Percentiles rank a stretch among this genome's conserved stretches.
Conservation (phyloP, 2,888 invertebrate species). For the Drosophila atripex region DNA sequence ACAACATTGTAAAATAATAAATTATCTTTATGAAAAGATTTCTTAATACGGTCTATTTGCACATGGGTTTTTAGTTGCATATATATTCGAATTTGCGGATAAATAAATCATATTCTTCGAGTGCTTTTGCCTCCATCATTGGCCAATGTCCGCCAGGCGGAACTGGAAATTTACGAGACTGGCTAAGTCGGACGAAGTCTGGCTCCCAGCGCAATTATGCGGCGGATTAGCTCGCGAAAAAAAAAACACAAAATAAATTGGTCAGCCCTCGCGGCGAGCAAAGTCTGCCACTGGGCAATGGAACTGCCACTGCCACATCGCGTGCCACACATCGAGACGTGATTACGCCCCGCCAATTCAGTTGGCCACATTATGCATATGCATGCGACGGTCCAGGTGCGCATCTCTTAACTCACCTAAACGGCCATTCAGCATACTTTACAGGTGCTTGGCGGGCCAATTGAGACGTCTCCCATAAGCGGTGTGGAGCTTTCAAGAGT, state of each 20-base stretch:
- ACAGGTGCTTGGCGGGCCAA: slow-evolving; percentile 33
- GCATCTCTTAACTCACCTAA: slow-evolving; percentile 35
- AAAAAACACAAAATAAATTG: slow-evolving; percentile 54
- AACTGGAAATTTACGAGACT: slow-evolving; percentile 57
- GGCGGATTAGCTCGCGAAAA: slow-evolving; percentile 49
- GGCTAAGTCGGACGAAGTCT: slow-evolving; percentile 9
- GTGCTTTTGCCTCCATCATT: slow-evolving; percentile 9
- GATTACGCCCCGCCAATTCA: slow-evolving; percentile 30
- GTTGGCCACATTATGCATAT: slow-evolving; percentile 35
- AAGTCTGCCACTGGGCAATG: slow-evolving; percentile 28
- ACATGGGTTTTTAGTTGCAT: too few species aligned
- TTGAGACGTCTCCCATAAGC: slow-evolving; percentile 32
- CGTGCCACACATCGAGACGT: slow-evolving; percentile 43
- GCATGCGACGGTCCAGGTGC: neutral
- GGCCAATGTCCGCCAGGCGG: slow-evolving; percentile 40
- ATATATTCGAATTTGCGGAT: too few species aligned
- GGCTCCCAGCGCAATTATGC: slow-evolving; percentile 52
- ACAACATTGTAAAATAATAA: neutral
- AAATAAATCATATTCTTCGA: neutral
- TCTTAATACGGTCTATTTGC: too few species aligned
- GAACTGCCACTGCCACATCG: slow-evolving; percentile 28
- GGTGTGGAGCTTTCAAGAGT: slow-evolving; percentile 14
- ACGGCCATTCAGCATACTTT: slow-evolving; percentile 37
- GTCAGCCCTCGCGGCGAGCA: slow-evolving; percentile 26
- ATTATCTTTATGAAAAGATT: neutral